Conservation (phyloP, 2,888 invertebrate species). For the Selenia dentaria region DNA sequence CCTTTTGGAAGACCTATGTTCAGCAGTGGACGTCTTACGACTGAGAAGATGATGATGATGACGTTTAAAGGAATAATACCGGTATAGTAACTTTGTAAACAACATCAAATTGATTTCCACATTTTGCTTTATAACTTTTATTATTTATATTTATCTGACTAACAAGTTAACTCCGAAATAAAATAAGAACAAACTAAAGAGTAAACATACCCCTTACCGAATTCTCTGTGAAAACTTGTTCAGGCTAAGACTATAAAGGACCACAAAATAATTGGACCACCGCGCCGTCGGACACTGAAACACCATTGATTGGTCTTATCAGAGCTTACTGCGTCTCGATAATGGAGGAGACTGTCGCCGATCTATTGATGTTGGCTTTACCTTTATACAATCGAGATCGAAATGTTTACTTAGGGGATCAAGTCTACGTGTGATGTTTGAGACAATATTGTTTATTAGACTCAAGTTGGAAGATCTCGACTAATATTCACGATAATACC, state of each 20-base stretch:
- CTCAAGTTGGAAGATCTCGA: constrained; percentile 2
- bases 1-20: too few species aligned
- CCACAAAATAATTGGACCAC: constrained; percentile 30
- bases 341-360: constrained; percentile 11
- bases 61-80: too few species aligned
- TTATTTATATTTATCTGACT: too few species aligned
- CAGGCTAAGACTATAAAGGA: constrained; percentile 16
- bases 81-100: too few species aligned
- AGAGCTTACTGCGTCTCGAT: constrained; percentile 15
- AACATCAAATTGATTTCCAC: too few species aligned
- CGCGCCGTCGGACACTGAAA: constrained; percentile 13
- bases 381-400: constrained; percentile 15
- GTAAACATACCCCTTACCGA: constrained; percentile 43
- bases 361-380: constrained; percentile 20
- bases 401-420: constrained; percentile 13
- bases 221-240: constrained; percentile 34
- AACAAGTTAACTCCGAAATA: too few species aligned
- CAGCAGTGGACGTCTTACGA: too few species aligned
- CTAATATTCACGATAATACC: constrained; percentile 5
- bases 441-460: constrained; percentile 10
- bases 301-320: constrained; percentile 26
- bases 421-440: constrained; percentile 6
- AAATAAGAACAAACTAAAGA: neutral
- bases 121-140: too few species aligned
- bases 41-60: too few species aligned